Percentiles rank a stretch among this genome's conserved stretches.
phyloP scores from a whole-genome alignment of 2,113 vertebrate species.

The Pampusana beccarii region DNA sequence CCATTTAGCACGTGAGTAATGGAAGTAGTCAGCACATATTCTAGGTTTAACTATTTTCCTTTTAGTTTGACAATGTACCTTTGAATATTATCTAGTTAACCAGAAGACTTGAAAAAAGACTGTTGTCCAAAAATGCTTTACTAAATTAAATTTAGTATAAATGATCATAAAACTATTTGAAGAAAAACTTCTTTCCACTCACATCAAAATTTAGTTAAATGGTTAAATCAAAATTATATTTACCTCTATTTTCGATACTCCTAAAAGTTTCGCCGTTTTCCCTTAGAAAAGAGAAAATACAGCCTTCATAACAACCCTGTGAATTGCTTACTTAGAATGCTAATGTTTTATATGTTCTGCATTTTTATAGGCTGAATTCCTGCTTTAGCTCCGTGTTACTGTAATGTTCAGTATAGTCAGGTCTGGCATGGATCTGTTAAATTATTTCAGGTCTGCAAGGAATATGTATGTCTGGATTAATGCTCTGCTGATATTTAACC shows the following conservation, averaged over 20 bases:
- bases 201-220: not conserved
- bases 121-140: not conserved
- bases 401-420: not conserved
- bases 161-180: not conserved
- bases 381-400: not conserved
- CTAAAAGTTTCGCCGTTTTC: not conserved
- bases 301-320: not conserved
- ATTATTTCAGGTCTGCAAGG: not conserved
- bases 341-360: not conserved
- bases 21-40: not conserved
- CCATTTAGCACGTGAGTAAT: not conserved
- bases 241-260: not conserved
- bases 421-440: not conserved
- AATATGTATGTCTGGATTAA: not conserved
- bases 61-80: not conserved
- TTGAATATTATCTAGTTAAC: not conserved
- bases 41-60: not conserved
- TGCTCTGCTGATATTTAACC: slow-evolving; percentile 17
- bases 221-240: not conserved
- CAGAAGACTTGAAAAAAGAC: not conserved
- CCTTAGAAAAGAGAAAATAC: not conserved
- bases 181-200: not conserved
- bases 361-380: not conserved
- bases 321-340: not conserved
- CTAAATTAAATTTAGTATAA: not conserved